Evolutionary conservation across 2,888 invertebrate genomes (phyloP).

Genomic region (Sphaerophoria rueppellii): DNA sequence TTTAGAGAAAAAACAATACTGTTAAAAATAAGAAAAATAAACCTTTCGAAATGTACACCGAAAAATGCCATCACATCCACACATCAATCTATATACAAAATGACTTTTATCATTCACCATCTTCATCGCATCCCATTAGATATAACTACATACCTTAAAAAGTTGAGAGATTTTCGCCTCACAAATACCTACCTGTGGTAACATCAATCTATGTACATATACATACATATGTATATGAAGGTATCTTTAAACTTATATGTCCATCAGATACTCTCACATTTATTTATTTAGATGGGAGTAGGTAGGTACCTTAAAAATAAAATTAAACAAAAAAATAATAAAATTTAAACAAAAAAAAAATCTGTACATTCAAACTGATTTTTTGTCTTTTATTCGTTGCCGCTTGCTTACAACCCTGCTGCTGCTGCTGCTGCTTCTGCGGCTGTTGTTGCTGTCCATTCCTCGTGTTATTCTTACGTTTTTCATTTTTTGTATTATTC

Average conservation of each 20-base stretch:
- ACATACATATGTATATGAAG: too few relatives aligned
- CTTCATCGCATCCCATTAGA: slow-evolving; percentile 49
- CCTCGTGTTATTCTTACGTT: slow-evolving; percentile 48
- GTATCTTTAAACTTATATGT: neutral
- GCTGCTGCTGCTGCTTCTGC: slow-evolving; percentile 18
- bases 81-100: slow-evolving; percentile 58
- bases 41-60: slow-evolving; percentile 52
- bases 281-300: slow-evolving; percentile 73
- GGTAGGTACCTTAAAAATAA: slow-evolving; percentile 65
- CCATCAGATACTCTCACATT: slow-evolving; percentile 65
- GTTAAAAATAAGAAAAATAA: slow-evolving; percentile 21
- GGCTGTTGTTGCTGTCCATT: slow-evolving; percentile 53
- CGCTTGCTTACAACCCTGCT: slow-evolving; percentile 54
- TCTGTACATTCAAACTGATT: slow-evolving; percentile 72
- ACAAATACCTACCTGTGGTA: slow-evolving; percentile 19
- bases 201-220: slow-evolving; percentile 42
- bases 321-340: slow-evolving; percentile 33
- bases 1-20: slow-evolving; percentile 10
- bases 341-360: slow-evolving; percentile 57
- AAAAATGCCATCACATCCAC: slow-evolving; percentile 62
- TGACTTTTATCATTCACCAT: slow-evolving; percentile 71
- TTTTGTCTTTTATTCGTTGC: slow-evolving; percentile 68
- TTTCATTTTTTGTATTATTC: slow-evolving; percentile 49
- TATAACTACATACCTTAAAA: slow-evolving; percentile 73
- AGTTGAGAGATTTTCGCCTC: slow-evolving; percentile 62